Percentiles rank a stretch among this genome's conserved stretches.
These are phyloP conservation scores for Zaprionus taronus DNA, from an alignment of 1,140 invertebrate genomes.

Conservation along the genomic window DNA sequence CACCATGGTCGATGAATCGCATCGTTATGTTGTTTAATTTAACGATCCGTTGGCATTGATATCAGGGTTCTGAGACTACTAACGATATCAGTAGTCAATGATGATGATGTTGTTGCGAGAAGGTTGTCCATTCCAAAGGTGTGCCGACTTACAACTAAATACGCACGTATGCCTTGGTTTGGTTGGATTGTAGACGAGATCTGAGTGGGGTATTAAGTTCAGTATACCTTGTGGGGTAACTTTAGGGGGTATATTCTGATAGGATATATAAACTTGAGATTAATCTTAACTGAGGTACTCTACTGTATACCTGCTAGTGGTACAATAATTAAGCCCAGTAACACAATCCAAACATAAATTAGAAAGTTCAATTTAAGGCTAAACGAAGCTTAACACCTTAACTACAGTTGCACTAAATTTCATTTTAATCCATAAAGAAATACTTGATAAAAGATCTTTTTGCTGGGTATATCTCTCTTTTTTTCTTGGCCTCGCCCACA, in stretches of 20 bases:
- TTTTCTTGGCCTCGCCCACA: neutral
- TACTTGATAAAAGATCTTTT: neutral
- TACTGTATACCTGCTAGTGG: neutral
- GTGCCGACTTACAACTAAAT: slow-evolving; percentile 23
- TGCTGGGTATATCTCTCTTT: neutral
- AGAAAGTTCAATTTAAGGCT: neutral
- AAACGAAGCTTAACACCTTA: neutral
- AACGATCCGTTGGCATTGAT: slow-evolving; percentile 39
- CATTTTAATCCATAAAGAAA: neutral
- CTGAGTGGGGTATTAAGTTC: neutral
- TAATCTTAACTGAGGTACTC: neutral
- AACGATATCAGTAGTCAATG: slow-evolving; percentile 31
- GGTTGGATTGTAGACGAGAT: neutral
- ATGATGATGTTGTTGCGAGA: slow-evolving; percentile 39
- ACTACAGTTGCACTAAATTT: neutral
- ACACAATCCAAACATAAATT: neutral
- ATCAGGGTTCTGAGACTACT: slow-evolving; percentile 41
- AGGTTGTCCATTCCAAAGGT: slow-evolving; percentile 19
- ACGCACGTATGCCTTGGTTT: neutral
- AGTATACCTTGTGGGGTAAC: neutral
- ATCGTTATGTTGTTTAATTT: slow-evolving; percentile 7
- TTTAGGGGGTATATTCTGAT: neutral
- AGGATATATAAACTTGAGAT: neutral
- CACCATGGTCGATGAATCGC: slow-evolving; percentile 40
- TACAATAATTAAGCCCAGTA: neutral